Evolutionary conservation across 2,888 invertebrate genomes (phyloP).

Genomic region (Bellardia bayeri): DNA sequence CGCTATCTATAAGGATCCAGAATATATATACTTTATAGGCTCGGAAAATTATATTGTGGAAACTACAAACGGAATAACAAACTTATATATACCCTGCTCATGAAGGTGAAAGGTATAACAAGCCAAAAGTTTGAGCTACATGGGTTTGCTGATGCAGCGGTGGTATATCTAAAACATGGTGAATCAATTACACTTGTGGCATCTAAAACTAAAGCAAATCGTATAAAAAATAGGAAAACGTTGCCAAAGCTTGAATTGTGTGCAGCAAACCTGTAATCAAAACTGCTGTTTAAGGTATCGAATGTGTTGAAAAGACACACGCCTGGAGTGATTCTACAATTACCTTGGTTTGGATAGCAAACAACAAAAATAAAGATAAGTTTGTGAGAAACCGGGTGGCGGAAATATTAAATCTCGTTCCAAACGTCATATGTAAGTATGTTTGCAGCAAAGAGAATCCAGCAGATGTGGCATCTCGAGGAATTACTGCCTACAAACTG

Average conservation of each 20-base stretch:
- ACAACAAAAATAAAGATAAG: conserved; percentile 52
- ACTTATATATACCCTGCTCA: too few species aligned
- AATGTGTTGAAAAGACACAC: neutral
- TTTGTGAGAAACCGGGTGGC: conserved; percentile 45
- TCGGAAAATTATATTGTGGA: too few species aligned
- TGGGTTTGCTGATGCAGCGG: neutral
- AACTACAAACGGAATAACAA: too few species aligned
- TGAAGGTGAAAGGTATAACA: too few species aligned
- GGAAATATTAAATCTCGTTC: neutral
- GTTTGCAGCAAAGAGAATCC: conserved; percentile 12
- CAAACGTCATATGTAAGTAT: neutral
- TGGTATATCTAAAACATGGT: neutral
- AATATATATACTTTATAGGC: too few species aligned
- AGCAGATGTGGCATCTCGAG: conserved; percentile 11
- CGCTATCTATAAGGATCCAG: too few species aligned
- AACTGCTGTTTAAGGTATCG: neutral
- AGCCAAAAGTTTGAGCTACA: neutral
- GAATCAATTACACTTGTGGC: neutral
- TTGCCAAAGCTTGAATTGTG: neutral
- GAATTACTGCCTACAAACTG: neutral
- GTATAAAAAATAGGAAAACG: neutral
- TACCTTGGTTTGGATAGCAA: conserved; percentile 21
- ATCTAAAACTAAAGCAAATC: neutral
- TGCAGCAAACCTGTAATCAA: neutral
- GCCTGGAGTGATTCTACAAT: neutral